Base-by-base conservation (phyloP, 2,888 invertebrate genomes). In the Lingula anatina region DNA sequence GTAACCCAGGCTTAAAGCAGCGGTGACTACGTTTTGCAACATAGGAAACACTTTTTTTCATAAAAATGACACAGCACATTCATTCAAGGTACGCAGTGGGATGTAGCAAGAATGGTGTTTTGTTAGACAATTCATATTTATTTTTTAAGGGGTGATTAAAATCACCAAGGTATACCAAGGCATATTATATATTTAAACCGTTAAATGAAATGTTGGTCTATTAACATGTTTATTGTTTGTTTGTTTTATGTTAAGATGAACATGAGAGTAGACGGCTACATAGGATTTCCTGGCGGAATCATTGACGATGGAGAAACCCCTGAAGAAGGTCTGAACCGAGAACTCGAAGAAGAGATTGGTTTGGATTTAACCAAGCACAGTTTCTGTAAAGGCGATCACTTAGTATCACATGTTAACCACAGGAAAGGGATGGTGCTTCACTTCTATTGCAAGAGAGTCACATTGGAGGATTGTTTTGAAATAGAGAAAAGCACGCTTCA, bases 211-310 rank as follows among this genome's bases (percentile, higher is more conserved):
- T n/a, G n/a, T n/a, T n/a, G n/a, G n/a, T n/a, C n/a, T n/a, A n/a
- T n/a, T n/a, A n/a, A n/a, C n/a, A n/a, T n/a, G n/a, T n/a, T n/a
- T n/a, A n/a, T n/a, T n/a, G n/a, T n/a, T n/a, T n/a, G n/a, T n/a
- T 49, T 37, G 48, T 41, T 46, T 39, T 60, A 43, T 26, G 49
- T 65, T 27, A 62, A 81, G 81, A 81, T 81, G 81, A 80, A 81
- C 57, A 61, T 81, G 66, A 66, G 82, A 27, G 80, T 80, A 70
- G 82, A 82, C 68, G 82, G 82, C 2, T 68, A 72, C 38, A 47
- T 82, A 21, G 82, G 82, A 12, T 82, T 82, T 64, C 80, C 81
- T 23, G 82, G 82, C 18, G 82, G 82, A 12, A 55, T 79, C n/a
- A 68, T 81, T 1, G 79, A 82, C 50, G 60, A 56, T 2, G 77